A percentile compares a stretch with the other conserved stretches of the same genome.
Evolutionary conservation across 2,888 invertebrate species (phyloP).

Genomic region (Metallyticus violacea): DNA sequence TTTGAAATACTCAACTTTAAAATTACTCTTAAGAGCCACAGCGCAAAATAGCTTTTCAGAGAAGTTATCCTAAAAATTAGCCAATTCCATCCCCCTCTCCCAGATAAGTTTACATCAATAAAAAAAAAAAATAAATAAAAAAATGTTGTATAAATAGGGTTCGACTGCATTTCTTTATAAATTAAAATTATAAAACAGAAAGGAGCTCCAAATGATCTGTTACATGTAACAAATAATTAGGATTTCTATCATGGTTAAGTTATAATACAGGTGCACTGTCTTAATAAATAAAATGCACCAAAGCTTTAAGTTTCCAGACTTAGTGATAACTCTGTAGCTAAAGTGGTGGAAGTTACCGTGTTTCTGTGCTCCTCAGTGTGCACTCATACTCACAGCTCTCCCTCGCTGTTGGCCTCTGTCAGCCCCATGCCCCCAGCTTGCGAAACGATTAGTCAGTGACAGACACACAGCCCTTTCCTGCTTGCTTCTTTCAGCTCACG

Average conservation of each 20-base stretch:
- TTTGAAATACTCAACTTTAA: no score
- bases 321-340: not conserved
- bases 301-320: not conserved
- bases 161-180: not conserved
- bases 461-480: not conserved
- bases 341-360: constrained; percentile 11
- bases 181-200: not conserved
- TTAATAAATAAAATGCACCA: not conserved
- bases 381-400: not conserved
- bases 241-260: not conserved
- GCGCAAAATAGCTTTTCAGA: no score
- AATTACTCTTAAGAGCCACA: no score
- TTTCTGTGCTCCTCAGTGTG: not conserved
- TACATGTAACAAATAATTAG: not conserved
- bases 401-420: not conserved
- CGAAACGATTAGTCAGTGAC: constrained; percentile 2
- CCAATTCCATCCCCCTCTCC: no score
- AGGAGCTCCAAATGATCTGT: not conserved
- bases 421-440: constrained; percentile 2
- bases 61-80: no score
- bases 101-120: no score
- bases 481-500: constrained; percentile 6
- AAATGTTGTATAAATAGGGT: not conserved
- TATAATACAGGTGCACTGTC: not conserved
- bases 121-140: not conserved